phyloP scores from a whole-genome alignment of 2,888 invertebrate genomes.

The Macrosoma leucophasiata region DNA sequence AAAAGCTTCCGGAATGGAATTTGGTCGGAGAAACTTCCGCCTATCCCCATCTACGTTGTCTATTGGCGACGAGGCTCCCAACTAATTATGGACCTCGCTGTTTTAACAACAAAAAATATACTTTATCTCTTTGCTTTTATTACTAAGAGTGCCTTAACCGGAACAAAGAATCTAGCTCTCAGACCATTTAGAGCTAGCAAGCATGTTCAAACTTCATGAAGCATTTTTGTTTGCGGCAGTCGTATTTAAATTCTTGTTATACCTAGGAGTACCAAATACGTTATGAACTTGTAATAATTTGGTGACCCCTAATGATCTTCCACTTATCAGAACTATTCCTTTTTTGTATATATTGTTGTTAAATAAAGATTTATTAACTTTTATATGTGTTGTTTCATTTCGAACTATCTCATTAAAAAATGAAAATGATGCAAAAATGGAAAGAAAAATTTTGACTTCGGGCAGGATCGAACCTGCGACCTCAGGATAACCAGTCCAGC shows the following conservation, averaged over 20 bases:
- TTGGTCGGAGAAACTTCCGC: slow-evolving; percentile 64
- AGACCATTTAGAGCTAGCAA: slow-evolving; percentile 47
- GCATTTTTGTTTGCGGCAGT: slow-evolving; percentile 37
- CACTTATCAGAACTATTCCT: slow-evolving; percentile 34
- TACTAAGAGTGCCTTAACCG: slow-evolving; percentile 45
- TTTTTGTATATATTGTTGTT: slow-evolving; percentile 54
- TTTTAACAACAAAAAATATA: slow-evolving; percentile 40
- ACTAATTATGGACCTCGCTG: slow-evolving; percentile 33
- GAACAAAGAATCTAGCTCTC: slow-evolving; percentile 45
- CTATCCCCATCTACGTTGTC: slow-evolving; percentile 49
- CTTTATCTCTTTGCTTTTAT: slow-evolving; percentile 37
- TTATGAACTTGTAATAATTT: slow-evolving; percentile 43
- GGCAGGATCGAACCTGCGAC: no score
- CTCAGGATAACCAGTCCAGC: no score
- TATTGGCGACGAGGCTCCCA: slow-evolving; percentile 57
- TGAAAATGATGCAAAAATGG: no score
- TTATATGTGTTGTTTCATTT: slow-evolving; percentile 5
- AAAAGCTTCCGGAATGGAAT: slow-evolving; percentile 57
- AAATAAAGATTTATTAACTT: slow-evolving; percentile 44
- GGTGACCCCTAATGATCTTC: slow-evolving; percentile 35
- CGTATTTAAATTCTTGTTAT: slow-evolving; percentile 34
- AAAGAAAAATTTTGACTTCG: no score
- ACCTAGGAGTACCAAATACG: slow-evolving; percentile 34
- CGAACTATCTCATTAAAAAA: no score
- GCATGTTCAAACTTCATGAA: slow-evolving; percentile 54